phyloP scores from a whole-genome alignment of 2,797 vertebrate species.

The Cossypha heuglini region DNA sequence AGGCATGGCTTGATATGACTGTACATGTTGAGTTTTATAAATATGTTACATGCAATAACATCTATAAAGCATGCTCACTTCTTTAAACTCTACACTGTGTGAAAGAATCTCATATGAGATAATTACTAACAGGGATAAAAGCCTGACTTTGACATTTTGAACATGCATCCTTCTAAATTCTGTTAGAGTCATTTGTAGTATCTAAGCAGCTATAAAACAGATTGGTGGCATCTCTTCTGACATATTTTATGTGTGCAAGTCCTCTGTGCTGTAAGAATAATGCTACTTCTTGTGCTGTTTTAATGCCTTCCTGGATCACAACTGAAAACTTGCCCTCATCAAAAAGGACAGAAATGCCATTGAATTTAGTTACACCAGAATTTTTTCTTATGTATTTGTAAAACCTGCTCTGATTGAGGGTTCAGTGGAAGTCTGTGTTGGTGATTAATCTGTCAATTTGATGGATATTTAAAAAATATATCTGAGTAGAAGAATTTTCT shows the following conservation, averaged over 20 bases:
- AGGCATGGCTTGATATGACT: not conserved
- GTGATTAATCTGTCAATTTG: not conserved
- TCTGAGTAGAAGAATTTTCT: not conserved
- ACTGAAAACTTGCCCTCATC: not conserved
- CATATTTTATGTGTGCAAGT: not conserved
- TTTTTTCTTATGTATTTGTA: not conserved
- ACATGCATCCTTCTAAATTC: slow-evolving; percentile 12
- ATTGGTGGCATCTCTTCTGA: slow-evolving; percentile 5
- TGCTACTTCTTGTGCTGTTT: not conserved
- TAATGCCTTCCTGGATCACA: not conserved
- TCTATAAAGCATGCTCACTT: not conserved
- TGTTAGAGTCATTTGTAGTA: not conserved
- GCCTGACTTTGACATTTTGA: slow-evolving; percentile 26
- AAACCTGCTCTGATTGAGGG: not conserved
- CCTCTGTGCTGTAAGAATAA: not conserved
- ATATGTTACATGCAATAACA: not conserved
- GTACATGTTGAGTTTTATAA: not conserved
- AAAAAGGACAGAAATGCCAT: not conserved
- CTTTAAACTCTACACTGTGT: not conserved
- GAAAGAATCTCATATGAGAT: not conserved
- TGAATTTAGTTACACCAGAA: not conserved
- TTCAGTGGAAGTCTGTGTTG: not conserved
- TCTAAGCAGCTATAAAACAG: slow-evolving; percentile 14
- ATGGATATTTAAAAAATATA: not conserved
- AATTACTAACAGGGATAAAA: slow-evolving; percentile 35